Percentiles rank a stretch among this genome's conserved stretches.
phyloP scores from a whole-genome alignment of 1,140 invertebrate genomes.

The Oncopodura yosiiana region DNA sequence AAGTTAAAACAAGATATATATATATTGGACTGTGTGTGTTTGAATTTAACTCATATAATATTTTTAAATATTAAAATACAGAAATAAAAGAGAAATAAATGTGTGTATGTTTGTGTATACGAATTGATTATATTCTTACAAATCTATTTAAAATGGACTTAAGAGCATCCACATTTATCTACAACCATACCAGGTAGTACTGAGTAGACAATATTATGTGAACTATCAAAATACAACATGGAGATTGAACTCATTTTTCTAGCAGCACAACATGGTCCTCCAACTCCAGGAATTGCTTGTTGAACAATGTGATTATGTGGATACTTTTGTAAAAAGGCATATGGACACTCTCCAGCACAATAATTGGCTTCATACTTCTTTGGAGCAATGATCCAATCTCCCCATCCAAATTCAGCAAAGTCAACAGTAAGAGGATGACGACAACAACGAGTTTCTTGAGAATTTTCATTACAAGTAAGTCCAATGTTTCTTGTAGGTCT shows the following conservation, averaged over 20 bases:
- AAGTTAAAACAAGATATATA: no score
- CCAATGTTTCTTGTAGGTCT: constrained; percentile 62
- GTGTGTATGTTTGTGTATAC: no score
- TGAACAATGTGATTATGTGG: constrained; percentile 89
- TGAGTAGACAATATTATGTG: constrained; percentile 77
- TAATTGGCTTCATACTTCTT: constrained; percentile 92
- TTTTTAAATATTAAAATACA: no score
- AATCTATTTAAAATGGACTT: no score
- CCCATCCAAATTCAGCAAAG: constrained; percentile 94
- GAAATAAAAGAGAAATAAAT: no score
- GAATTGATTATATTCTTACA: no score
- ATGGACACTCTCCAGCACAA: constrained; percentile 89
- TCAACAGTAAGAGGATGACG: constrained; percentile 86
- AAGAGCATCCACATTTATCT: constrained; percentile 82
- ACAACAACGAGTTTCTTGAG: constrained; percentile 71
- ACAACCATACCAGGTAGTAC: constrained; percentile 86
- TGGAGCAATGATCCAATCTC: constrained; percentile 96
- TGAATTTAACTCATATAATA: no score
- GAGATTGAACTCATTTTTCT: constrained; percentile 77
- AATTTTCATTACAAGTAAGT: constrained; percentile 64
- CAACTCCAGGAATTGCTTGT: constrained; percentile 57
- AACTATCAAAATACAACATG: constrained; percentile 85
- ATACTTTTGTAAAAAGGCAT: constrained; percentile 76
- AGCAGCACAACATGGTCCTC: constrained; percentile 80
- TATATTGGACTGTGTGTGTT: no score